phyloP scores from a whole-genome alignment of 2,797 vertebrate species.

The Craterocephalus amniculus region DNA sequence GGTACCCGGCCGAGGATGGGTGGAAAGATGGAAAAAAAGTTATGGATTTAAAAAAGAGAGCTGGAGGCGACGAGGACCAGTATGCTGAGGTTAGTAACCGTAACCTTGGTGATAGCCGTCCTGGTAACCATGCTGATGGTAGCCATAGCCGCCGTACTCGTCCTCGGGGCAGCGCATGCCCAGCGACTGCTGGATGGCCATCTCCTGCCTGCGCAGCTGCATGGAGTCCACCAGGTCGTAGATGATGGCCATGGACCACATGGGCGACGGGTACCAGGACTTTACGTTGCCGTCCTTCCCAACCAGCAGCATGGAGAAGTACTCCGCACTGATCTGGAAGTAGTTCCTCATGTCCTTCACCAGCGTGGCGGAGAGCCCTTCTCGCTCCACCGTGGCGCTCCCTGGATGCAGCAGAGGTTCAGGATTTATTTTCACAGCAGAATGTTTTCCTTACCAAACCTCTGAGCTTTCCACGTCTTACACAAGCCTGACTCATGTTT shows the following conservation, averaged over 20 bases:
- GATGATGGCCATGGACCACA: conserved; percentile 98
- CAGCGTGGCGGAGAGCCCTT: conserved; percentile 89
- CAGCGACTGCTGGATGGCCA: conserved; percentile 98
- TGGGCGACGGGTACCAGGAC: conserved; percentile 98
- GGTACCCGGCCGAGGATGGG: not conserved
- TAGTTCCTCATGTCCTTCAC: conserved; percentile 98
- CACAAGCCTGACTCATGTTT: conserved; percentile 12
- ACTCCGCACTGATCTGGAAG: conserved; percentile 97
- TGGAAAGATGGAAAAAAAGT: conserved; percentile 23
- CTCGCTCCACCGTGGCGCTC: conserved; percentile 92
- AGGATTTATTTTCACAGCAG: not conserved
- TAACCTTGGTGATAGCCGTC: conserved; percentile 95
- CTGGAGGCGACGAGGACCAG: not conserved
- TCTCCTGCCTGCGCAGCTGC: conserved; percentile 98
- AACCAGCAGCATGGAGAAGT: conserved; percentile 99
- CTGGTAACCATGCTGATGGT: conserved; percentile 95
- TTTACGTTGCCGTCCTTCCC: conserved; percentile 98
- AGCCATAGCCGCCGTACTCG: conserved; percentile 95
- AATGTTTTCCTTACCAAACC: too few species aligned
- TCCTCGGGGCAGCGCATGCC: conserved; percentile 98
- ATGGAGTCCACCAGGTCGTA: conserved; percentile 98
- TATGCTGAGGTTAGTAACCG: conserved; percentile 83
- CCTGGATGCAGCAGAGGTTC: conserved; percentile 77
- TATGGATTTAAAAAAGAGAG: conserved; percentile 15
- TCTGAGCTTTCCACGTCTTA: too few species aligned